Conservation (phyloP, 2,888 invertebrate genomes). For the Molorchus minor region DNA sequence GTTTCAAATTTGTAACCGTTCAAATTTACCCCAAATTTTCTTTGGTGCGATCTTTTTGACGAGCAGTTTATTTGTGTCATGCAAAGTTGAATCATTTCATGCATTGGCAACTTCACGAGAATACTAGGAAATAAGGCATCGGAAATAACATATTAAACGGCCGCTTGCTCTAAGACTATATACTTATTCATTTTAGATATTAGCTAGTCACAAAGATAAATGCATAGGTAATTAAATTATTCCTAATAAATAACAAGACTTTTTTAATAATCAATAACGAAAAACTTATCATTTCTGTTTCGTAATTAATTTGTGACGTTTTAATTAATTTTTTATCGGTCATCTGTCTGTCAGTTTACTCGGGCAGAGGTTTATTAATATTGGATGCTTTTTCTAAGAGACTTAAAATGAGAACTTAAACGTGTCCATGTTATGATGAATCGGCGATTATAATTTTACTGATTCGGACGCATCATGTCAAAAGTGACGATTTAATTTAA, state of each 20-base stretch:
- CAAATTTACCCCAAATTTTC: too few relatives aligned
- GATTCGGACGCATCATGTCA: conserved; percentile 44
- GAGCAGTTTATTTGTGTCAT: too few relatives aligned
- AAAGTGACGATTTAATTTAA: conserved; percentile 46
- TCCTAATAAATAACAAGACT: conserved; percentile 18
- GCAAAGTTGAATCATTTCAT: too few relatives aligned
- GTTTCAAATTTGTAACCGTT: too few relatives aligned
- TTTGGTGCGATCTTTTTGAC: too few relatives aligned
- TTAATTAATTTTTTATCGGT: conserved; percentile 30
- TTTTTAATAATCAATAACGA: conserved; percentile 12
- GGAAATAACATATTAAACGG: too few relatives aligned
- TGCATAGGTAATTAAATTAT: conserved; percentile 27
- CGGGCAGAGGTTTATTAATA: conserved; percentile 18
- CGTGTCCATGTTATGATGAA: conserved; percentile 41
- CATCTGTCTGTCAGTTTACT: conserved; percentile 25
- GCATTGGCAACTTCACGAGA: too few relatives aligned
- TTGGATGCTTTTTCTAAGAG: conserved; percentile 16
- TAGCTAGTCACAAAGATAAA: too few relatives aligned
- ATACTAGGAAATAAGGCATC: too few relatives aligned
- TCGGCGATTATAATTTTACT: conserved; percentile 43
- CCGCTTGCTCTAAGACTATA: too few relatives aligned
- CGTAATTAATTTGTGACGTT: conserved; percentile 28
- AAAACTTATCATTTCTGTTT: conserved; percentile 25
- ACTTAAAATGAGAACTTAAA: conserved; percentile 36
- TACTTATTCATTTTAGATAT: conserved; percentile 10